Conservation (phyloP, 2,113 vertebrate genomes). For the Sapajus apella region DNA sequence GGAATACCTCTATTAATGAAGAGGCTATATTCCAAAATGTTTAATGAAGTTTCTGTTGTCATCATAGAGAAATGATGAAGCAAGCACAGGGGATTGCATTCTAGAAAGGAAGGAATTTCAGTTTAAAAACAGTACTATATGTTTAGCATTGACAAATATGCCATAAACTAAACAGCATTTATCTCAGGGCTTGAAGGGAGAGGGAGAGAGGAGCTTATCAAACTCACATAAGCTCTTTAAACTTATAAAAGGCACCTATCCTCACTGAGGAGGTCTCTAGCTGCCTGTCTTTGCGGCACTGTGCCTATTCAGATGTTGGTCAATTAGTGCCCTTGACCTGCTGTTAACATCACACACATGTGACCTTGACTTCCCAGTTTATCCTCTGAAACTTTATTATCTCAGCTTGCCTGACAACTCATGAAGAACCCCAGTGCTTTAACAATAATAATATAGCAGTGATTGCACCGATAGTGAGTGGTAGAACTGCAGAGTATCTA, state of each 20-base stretch:
- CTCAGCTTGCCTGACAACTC: background rate
- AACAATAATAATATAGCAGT: background rate
- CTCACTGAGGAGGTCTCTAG: background rate
- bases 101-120: slow-evolving; percentile 31
- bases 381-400: background rate
- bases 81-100: background rate
- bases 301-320: background rate
- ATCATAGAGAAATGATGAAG: background rate
- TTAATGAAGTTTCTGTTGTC: background rate
- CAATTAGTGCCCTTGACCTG: background rate
- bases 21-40: background rate
- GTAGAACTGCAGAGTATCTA: background rate
- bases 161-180: background rate
- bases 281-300: background rate
- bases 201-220: background rate
- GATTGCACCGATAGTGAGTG: background rate
- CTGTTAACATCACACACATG: background rate
- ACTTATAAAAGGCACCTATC: background rate
- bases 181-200: background rate
- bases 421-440: background rate
- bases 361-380: background rate
- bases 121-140: slow-evolving; percentile 13
- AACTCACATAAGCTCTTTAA: background rate
- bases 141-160: background rate
- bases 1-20: background rate